Evolutionary conservation across 2,113 vertebrate genomes (phyloP), one percentile per base, ranked within the genome.

Genomic region (Prolemur simus): DNA sequence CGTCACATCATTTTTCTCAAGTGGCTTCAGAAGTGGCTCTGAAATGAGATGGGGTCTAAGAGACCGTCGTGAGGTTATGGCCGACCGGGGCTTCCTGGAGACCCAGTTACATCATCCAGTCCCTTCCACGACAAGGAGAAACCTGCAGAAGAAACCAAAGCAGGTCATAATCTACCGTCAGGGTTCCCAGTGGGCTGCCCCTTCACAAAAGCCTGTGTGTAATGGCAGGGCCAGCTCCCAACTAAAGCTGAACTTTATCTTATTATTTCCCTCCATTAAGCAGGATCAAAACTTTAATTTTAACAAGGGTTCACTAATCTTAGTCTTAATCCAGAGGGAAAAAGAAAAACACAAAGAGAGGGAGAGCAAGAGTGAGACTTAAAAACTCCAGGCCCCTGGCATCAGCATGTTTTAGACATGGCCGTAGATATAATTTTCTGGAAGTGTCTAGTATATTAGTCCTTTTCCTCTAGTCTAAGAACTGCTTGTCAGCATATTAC

Each of bases 111-210:
- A 93, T 91, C 10, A 21, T 64, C 29, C 17, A 69, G 10, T 49
- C 78, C 42, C 76, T 96, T 98, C 96, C 88, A 85, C 89, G 73
- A 14, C 34, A 13, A 80, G n/a, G 76, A 81, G 39, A 96, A 95
- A 97, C 93, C 98, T 99, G 97, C 80, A 96, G 56, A 66, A 97
- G 90, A 98, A 87, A 98, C 21, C 98, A 98, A 95, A 98, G 94
- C 49, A 95, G 23, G 52, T 97, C 96, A 97, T 87, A 34, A 78
- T 95, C 87, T 89, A 95, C 94, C 95, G 89, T 64, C 76, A 82
- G 87, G 81, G 86, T 95, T 96, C 85, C 74, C 76, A 96, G 45
- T 69, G 47, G 91, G 39, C 94, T 88, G 27, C 47, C 80, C 54
- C 34, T 29, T 37, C 54, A 73, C 87, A 87, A 12, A 69, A 21